These are phyloP conservation scores for Podocnemis expansa DNA, from an alignment of 2,113 vertebrate genomes.

Conservation along the genomic window DNA sequence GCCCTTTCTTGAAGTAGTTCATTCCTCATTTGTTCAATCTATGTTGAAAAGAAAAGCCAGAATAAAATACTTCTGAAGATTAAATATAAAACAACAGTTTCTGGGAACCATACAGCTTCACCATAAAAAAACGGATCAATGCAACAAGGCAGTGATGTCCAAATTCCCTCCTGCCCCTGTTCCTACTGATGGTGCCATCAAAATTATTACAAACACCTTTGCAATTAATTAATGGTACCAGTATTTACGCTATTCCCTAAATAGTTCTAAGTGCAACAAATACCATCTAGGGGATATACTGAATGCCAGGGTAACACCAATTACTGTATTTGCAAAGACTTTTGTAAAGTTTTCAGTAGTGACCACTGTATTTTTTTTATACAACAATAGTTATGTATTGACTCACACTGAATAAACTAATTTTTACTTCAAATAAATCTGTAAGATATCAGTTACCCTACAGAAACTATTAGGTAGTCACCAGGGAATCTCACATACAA, in stretches of 20 bases:
- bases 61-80: neutral
- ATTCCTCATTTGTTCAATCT: slow-evolving; percentile 96
- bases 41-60: slow-evolving; percentile 59
- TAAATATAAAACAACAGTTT: neutral
- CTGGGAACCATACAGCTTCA: neutral
- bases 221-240: neutral
- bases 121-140: neutral
- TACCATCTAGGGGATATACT: neutral
- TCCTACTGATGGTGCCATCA: neutral
- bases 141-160: neutral
- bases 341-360: neutral
- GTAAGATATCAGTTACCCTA: neutral
- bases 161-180: neutral
- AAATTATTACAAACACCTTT: neutral
- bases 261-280: neutral
- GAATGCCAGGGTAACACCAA: neutral
- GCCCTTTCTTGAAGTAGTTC: slow-evolving; percentile 96
- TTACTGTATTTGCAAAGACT: neutral
- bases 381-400: neutral
- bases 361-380: neutral
- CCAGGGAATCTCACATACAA: neutral
- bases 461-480: neutral
- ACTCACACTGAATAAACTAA: neutral
- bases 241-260: neutral
- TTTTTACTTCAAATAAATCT: neutral